These are phyloP conservation scores for Stratiolaelaps scimitus DNA, from an alignment of 1,140 invertebrate species.

Conservation along the genomic window DNA sequence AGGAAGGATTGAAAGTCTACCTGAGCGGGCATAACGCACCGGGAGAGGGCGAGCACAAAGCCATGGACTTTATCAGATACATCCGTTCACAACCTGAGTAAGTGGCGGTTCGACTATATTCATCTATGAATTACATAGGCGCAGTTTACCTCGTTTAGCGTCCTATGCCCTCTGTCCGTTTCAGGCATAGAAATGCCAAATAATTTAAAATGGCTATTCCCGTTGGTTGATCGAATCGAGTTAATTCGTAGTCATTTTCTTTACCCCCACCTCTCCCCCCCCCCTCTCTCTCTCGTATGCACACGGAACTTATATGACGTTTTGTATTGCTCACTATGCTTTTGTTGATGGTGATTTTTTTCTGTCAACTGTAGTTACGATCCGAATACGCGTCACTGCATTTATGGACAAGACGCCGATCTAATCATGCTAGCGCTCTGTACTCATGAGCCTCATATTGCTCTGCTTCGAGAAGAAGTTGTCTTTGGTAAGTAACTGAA, in stretches of 20 bases:
- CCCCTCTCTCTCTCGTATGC: too few relatives aligned
- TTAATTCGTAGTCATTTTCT: too few relatives aligned
- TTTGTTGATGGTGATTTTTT: too few relatives aligned
- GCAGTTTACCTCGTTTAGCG: too few relatives aligned
- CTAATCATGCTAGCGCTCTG: constrained; percentile 86
- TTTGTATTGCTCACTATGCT: too few relatives aligned
- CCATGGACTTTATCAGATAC: constrained; percentile 92
- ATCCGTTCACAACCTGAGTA: constrained; percentile 57
- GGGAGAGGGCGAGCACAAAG: constrained; percentile 95
- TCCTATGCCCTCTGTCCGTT: too few relatives aligned
- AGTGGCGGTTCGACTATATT: background rate
- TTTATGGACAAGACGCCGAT: constrained; percentile 92
- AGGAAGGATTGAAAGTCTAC: constrained; percentile 42
- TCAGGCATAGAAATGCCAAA: too few relatives aligned
- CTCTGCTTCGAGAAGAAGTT: constrained; percentile 77
- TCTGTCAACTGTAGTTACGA: constrained; percentile 51
- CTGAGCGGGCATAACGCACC: constrained; percentile 50
- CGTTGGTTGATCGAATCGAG: too few relatives aligned
- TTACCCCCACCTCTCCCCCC: too few relatives aligned
- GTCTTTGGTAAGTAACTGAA: constrained; percentile 37
- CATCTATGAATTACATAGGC: too few relatives aligned
- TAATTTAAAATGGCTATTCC: too few relatives aligned
- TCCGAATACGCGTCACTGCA: constrained; percentile 75
- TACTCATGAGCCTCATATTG: constrained; percentile 86
- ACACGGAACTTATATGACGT: too few relatives aligned